Base-by-base conservation (phyloP, 2,888 invertebrate species). In the Aradus depressus region DNA sequence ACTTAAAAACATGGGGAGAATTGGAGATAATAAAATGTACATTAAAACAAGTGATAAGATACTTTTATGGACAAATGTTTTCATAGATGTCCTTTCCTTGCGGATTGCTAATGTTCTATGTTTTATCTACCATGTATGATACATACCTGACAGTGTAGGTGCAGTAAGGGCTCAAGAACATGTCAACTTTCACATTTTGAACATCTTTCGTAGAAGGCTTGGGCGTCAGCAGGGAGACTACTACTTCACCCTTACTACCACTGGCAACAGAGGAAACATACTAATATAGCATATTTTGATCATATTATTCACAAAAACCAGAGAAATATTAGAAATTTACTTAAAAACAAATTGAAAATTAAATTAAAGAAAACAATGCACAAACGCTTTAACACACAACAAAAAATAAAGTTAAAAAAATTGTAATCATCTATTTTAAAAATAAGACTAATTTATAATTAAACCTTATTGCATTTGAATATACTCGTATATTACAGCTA, bases 121-220 rank as follows among this genome's bases (percentile, higher is more conserved):
- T n/a, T n/a, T n/a, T n/a, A n/a, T n/a, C n/a, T n/a, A n/a, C 16
- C 6, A 12, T 14, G 14, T 8, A 44, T 38, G 16, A 31, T 32
- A 54, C 53, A 45, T 53, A 61, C 59, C 56, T 57, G 28, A 61
- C 52, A 16, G 35, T 53, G 50, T 60, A 61, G 10, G 52, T 43
- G 49, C 61, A 61, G 18, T 42, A 23, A 4, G 58, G 58, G 34
- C 60, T 57, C 14, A 61, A 53, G 19, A 45, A 49, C 12, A 60
- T 19, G 34, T 57, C 49, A 16, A 55, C 55, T 34, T 51, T 44
- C 2, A 55, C 54, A 45, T 50, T 44, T 4, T 50, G 43, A n/a
- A 31, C 51, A 14, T 43, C 42, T 32, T 54, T 54, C 1, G 42
- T 52, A 5, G 44, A 6, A 6, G 55, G 53, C 42, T 51, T 55